phyloP scores from a whole-genome alignment of 2,888 invertebrate genomes.

The Stenodema calcarata region DNA sequence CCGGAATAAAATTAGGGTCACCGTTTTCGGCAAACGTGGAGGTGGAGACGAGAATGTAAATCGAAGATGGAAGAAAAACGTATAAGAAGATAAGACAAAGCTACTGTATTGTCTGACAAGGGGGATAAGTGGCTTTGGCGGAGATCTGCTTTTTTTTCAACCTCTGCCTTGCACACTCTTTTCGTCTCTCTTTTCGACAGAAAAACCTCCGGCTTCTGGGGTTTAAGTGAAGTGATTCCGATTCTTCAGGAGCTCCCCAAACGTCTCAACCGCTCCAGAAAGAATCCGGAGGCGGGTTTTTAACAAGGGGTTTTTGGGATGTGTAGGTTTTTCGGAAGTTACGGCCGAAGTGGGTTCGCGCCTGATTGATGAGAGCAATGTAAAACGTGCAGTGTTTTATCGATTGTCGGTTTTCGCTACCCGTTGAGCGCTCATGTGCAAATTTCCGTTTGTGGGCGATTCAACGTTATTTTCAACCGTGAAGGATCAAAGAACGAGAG shows the following conservation, averaged over 20 bases:
- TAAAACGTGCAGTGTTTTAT: background rate
- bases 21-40: background rate
- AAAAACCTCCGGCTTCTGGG: background rate
- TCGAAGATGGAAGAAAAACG: conserved; percentile 1
- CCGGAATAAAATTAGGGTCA: no score
- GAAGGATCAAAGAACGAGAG: no score
- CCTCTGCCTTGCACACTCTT: background rate
- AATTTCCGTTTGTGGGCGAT: background rate
- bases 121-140: conserved; percentile 37
- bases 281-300: background rate
- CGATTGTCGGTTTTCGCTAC: background rate
- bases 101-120: conserved; percentile 35
- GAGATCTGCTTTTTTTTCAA: conserved; percentile 1
- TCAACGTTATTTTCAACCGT: no score
- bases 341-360: background rate
- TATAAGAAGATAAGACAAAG: background rate
- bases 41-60: background rate
- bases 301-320: background rate
- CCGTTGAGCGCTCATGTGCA: background rate
- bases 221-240: conserved; percentile 2
- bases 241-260: background rate
- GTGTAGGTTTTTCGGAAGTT: background rate
- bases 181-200: background rate
- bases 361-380: background rate
- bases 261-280: background rate